phyloP scores from a whole-genome alignment of 1,140 invertebrate genomes.

The Drosophila murphyi region DNA sequence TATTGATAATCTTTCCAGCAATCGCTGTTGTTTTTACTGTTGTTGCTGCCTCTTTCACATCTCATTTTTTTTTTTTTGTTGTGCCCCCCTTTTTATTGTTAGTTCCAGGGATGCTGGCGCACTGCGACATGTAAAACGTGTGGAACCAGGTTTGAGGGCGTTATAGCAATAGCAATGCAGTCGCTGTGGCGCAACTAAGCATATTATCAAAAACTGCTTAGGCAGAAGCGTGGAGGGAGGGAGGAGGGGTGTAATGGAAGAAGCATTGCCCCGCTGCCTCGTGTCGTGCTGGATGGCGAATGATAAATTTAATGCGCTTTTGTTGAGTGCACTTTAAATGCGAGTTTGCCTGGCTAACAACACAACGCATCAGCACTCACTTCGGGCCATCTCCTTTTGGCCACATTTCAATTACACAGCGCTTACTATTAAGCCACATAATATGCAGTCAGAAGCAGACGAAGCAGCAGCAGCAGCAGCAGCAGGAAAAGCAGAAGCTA shows the following conservation, averaged over 20 bases:
- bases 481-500: background rate
- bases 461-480: background rate
- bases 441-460: conserved; percentile 14
- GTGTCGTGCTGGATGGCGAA: background rate
- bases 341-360: background rate
- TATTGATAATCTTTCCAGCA: conserved; percentile 66
- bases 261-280: conserved; percentile 19
- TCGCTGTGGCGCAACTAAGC: conserved; percentile 7
- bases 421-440: conserved; percentile 20
- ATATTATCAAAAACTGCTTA: conserved; percentile 34
- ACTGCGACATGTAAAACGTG: conserved; percentile 32
- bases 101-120: conserved; percentile 56
- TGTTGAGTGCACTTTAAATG: conserved; percentile 4
- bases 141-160: background rate
- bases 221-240: background rate
- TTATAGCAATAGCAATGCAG: conserved; percentile 12
- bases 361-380: conserved; percentile 17
- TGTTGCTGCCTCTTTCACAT: conserved; percentile 5
- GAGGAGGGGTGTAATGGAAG: conserved; percentile 19
- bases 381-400: conserved; percentile 2
- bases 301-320: conserved; percentile 16
- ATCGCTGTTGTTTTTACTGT: conserved; percentile 29
- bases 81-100: conserved; percentile 37
- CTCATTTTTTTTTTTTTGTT: conserved; percentile 4
- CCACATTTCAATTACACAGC: conserved; percentile 29